Percentiles rank a stretch among this genome's conserved stretches.
phyloP scores from a whole-genome alignment of 2,797 vertebrate species.

The Leptoclinus maculatus region DNA sequence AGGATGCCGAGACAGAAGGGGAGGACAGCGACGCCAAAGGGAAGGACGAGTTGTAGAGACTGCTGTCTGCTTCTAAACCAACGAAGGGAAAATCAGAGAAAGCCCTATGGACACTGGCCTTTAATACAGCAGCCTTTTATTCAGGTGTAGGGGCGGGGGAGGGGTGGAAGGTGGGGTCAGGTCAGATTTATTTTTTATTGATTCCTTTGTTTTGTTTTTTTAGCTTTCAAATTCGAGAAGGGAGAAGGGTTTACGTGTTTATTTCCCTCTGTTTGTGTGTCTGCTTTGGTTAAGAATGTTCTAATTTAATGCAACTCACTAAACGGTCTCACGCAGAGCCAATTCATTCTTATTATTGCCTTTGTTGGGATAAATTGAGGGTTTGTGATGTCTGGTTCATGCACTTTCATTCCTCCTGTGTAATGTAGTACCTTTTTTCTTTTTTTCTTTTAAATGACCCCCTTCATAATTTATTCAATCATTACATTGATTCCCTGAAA shows the following conservation, averaged over 20 bases:
- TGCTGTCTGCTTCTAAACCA: slow-evolving; percentile 36
- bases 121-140: slow-evolving; percentile 61
- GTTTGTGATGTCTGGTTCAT: slow-evolving; percentile 27
- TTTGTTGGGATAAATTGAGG: slow-evolving; percentile 22
- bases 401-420: slow-evolving; percentile 58
- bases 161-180: slow-evolving; percentile 36
- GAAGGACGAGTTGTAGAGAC: slow-evolving; percentile 67
- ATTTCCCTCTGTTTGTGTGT: slow-evolving; percentile 8
- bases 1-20: slow-evolving; percentile 57
- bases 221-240: slow-evolving; percentile 30
- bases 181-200: slow-evolving; percentile 44
- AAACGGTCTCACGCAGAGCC: not conserved
- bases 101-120: slow-evolving; percentile 57
- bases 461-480: slow-evolving; percentile 67
- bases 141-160: slow-evolving; percentile 53
- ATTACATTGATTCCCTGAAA: slow-evolving; percentile 29
- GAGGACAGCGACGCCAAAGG: not conserved
- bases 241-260: slow-evolving; percentile 37
- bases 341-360: not conserved
- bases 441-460: slow-evolving; percentile 9
- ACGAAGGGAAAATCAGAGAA: not conserved
- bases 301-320: slow-evolving; percentile 51
- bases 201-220: slow-evolving; percentile 39
- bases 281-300: slow-evolving; percentile 30
- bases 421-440: slow-evolving; percentile 6